These are phyloP conservation scores for Zygothrica quintamaculata DNA, from an alignment of 2,888 invertebrate genomes.

Conservation along the genomic window DNA sequence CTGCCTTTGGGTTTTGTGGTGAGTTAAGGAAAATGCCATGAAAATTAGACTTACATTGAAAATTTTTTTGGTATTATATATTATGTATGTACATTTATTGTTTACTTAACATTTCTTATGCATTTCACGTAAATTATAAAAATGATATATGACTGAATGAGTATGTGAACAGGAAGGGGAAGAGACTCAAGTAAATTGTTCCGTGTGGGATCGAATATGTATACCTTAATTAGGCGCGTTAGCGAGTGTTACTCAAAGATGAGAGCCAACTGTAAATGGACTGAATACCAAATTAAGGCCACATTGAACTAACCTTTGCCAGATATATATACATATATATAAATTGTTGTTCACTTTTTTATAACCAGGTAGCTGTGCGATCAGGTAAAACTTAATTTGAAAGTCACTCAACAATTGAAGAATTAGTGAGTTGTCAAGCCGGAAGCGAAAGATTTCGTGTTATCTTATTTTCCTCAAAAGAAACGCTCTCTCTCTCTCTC, in stretches of 20 bases:
- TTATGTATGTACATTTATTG: slow-evolving; percentile 59
- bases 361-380: slow-evolving; percentile 18
- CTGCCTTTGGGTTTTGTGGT: slow-evolving; percentile 36
- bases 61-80: slow-evolving; percentile 50
- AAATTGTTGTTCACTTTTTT: neutral
- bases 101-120: slow-evolving; percentile 54
- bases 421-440: slow-evolving; percentile 58
- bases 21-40: slow-evolving; percentile 30
- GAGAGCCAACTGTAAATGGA: slow-evolving; percentile 29
- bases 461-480: slow-evolving; percentile 20
- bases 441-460: slow-evolving; percentile 45
- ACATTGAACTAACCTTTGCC: slow-evolving; percentile 29
- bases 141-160: slow-evolving; percentile 66
- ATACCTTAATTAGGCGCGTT: slow-evolving; percentile 48
- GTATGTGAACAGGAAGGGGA: slow-evolving; percentile 14
- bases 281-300: slow-evolving; percentile 54
- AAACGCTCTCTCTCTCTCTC: no score
- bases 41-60: slow-evolving; percentile 47
- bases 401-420: slow-evolving; percentile 54
- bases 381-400: slow-evolving; percentile 38
- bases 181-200: slow-evolving; percentile 31
- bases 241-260: neutral
- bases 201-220: slow-evolving; percentile 52
- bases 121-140: slow-evolving; percentile 68
- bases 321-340: slow-evolving; percentile 36